Conservation (phyloP, 2,113 vertebrate genomes). For the Otus sunia region DNA sequence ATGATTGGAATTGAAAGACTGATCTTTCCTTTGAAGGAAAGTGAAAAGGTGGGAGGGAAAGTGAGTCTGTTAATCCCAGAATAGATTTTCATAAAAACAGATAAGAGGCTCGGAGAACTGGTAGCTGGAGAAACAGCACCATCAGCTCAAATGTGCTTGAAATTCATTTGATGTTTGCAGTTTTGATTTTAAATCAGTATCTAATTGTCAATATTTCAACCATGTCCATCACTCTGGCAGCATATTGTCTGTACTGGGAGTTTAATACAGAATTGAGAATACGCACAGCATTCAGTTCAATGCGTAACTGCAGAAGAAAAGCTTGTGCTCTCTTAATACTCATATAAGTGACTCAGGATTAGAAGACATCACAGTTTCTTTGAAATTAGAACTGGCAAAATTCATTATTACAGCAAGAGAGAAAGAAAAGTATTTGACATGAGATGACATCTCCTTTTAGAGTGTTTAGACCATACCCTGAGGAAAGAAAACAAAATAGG, state of each 20-base stretch:
- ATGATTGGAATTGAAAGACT: not conserved
- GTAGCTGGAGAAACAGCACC: not conserved
- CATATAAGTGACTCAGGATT: not conserved
- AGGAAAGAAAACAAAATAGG: not conserved
- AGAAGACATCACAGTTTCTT: not conserved
- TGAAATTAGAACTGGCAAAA: not conserved
- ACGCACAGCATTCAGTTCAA: not conserved
- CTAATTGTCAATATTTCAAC: not conserved
- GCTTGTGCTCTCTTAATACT: not conserved
- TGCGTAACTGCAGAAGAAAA: not conserved
- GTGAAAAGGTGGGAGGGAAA: not conserved
- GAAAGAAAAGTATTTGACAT: not conserved
- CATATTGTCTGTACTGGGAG: not conserved
- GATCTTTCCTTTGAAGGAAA: not conserved
- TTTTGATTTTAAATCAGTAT: not conserved
- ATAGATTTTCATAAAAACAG: not conserved
- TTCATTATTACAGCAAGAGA: not conserved
- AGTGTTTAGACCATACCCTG: not conserved
- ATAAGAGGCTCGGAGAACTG: not conserved
- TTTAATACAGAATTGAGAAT: not conserved
- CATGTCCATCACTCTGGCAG: not conserved
- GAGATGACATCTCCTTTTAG: not conserved
- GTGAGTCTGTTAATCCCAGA: not conserved
- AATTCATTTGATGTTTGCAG: not conserved
- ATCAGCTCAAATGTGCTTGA: not conserved